A percentile compares a stretch with the other conserved stretches of the same genome.
phyloP scores from a whole-genome alignment of 2,797 vertebrate genomes.

The Lithobates sylvaticus region DNA sequence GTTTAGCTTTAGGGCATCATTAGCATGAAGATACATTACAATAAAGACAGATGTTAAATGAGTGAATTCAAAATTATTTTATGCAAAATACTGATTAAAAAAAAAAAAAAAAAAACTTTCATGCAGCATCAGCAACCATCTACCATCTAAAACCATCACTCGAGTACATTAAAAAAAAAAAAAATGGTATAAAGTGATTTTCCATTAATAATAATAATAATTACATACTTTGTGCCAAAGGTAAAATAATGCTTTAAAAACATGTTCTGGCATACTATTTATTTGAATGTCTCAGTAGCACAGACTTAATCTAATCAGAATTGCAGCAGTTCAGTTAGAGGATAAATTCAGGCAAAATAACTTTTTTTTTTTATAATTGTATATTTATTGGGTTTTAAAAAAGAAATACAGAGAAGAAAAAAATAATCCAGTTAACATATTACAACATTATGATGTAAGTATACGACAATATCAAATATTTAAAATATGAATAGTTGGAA shows the following conservation, averaged over 20 bases:
- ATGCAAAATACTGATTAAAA: slow-evolving; percentile 16
- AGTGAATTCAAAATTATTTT: slow-evolving; percentile 3
- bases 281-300: no score
- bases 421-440: no score
- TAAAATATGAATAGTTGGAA: no score
- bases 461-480: no score
- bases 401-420: no score
- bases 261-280: background rate
- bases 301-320: background rate
- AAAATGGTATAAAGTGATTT: background rate
- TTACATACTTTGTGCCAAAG: background rate
- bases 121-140: background rate
- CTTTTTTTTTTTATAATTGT: no score
- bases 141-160: background rate
- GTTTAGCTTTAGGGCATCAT: slow-evolving; percentile 10
- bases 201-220: background rate
- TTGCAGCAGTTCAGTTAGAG: background rate
- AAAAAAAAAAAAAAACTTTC: slow-evolving; percentile 5
- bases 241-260: background rate
- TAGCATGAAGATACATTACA: slow-evolving; percentile 24
- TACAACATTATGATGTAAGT: no score
- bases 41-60: slow-evolving; percentile 25
- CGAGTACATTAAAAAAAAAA: background rate
- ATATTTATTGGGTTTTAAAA: no score
- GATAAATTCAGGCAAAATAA: background rate